A percentile compares a stretch with the other conserved stretches of the same genome.
Conservation (phyloP, 2,797 vertebrate species). For the Gallirallus australis region DNA sequence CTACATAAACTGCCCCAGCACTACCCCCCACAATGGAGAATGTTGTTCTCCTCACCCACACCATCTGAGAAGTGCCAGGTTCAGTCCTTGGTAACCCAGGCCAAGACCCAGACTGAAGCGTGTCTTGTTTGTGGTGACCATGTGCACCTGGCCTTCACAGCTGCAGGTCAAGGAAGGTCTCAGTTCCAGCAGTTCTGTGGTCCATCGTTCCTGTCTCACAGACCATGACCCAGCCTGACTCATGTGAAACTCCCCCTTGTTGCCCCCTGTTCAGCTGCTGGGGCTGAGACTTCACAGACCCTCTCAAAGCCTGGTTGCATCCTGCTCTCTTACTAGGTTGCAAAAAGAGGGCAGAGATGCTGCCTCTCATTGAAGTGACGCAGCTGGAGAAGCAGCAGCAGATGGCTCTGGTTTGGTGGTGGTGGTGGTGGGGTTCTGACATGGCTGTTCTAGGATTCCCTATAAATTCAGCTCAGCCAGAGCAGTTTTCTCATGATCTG, state of each 20-base stretch:
- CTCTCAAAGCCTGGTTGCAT: neutral
- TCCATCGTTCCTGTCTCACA: neutral
- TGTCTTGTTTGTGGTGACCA: rapidly evolving
- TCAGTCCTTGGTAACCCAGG: neutral
- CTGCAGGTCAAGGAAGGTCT: neutral
- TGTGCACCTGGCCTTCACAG: neutral
- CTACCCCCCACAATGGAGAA: neutral
- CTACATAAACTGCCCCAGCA: neutral
- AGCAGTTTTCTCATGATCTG: neutral
- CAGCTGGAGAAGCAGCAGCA: neutral
- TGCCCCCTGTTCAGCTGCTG: neutral
- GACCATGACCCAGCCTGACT: neutral
- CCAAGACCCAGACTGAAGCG: neutral
- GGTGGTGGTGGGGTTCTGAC: neutral
- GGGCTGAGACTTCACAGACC: neutral
- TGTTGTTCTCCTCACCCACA: neutral
- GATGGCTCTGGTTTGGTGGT: conserved; percentile 7
- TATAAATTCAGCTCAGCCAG: neutral
- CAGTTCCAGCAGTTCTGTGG: neutral
- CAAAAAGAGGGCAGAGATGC: neutral
- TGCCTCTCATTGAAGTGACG: neutral
- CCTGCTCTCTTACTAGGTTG: neutral
- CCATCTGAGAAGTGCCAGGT: neutral
- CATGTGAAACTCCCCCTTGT: neutral
- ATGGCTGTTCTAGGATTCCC: neutral